Base-by-base conservation (phyloP, 1,140 invertebrate species). In the Calosoma granatense region DNA sequence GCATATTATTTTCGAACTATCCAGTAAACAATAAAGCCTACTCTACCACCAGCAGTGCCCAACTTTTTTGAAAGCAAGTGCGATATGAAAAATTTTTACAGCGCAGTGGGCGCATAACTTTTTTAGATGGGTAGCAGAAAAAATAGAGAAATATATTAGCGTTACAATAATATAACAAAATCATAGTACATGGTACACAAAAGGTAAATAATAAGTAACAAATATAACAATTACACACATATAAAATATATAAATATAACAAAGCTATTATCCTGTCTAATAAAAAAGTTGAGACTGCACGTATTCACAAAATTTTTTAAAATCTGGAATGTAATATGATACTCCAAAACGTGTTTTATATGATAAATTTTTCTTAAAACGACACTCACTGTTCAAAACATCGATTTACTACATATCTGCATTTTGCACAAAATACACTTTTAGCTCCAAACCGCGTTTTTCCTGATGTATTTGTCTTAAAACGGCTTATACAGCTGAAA, bases 251-350 rank as follows among this genome's bases (percentile, higher is more conserved):
- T 30, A 43, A 2, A 21, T 26, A 36, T n/a, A 12, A 20, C 12
- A 55, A 55, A 55, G 36, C 15, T 17, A 22, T 14, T 55, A 30
- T 36, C 20, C 23, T n/a, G n/a, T n/a, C 14, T 30, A 30, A 30
- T 30, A 14, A 30, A 14, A 30, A 30, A 30, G 26, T 30, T 30
- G 14, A 30, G 54, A 55, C 11, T 21, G 43, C 6, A 15, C 4
- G 9, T 51, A 4, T 51, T 51, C 19, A 51, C 4, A 51, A 12
- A 51, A 51, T 51, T 51, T 51, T 6, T n/a, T 17, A 51, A 51
- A 51, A 15, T 51, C 43, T 12, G 43, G 19, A 51, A 9, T 12
- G 43, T 51, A 51, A 51, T 51, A 12, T 51, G 14, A 51, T 51
- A 51, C n/a, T n/a, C n/a, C n/a, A n/a, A n/a, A n/a, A n/a, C n/a